A percentile compares a stretch with the other conserved stretches of the same genome.
Conservation (phyloP, 1,140 invertebrate species). For the Brachionus calyciflorus region DNA sequence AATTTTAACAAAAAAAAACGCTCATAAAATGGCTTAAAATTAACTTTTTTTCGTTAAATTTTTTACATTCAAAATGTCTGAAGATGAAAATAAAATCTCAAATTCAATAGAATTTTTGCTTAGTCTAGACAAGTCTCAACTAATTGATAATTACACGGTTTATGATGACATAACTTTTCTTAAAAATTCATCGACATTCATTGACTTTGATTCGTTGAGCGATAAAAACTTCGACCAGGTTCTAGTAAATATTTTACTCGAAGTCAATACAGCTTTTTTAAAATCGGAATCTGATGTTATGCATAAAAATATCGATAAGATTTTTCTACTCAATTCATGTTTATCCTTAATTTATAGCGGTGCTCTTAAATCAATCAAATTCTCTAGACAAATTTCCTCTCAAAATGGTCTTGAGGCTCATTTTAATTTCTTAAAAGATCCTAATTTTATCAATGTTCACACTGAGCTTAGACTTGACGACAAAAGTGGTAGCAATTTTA, state of each 20-base stretch:
- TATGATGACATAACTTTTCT: slow-evolving; percentile 2
- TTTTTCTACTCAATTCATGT: slow-evolving; percentile 6
- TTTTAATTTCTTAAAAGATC: not conserved
- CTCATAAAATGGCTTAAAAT: no score
- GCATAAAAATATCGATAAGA: not conserved
- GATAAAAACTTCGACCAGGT: slow-evolving; percentile 9
- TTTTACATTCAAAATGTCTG: no score
- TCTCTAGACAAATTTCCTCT: not conserved
- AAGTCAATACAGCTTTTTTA: not conserved
- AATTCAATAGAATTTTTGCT: slow-evolving; percentile 27
- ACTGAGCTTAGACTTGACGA: not conserved
- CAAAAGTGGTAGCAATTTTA: not conserved
- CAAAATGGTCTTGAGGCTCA: not conserved
- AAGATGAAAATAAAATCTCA: not conserved
- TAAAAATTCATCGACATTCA: not conserved
- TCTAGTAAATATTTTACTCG: not conserved
- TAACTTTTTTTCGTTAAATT: no score
- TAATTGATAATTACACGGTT: not conserved
- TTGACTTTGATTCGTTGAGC: not conserved
- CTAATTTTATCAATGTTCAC: not conserved
- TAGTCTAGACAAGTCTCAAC: not conserved
- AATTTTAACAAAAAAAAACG: no score
- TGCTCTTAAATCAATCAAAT: not conserved
- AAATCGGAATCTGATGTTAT: not conserved
- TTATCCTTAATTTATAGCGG: not conserved